Percentiles rank a stretch among this genome's conserved stretches.
These are phyloP conservation scores for Thinocorus orbignyianus DNA, from an alignment of 2,113 vertebrate species.

Conservation along the genomic window DNA sequence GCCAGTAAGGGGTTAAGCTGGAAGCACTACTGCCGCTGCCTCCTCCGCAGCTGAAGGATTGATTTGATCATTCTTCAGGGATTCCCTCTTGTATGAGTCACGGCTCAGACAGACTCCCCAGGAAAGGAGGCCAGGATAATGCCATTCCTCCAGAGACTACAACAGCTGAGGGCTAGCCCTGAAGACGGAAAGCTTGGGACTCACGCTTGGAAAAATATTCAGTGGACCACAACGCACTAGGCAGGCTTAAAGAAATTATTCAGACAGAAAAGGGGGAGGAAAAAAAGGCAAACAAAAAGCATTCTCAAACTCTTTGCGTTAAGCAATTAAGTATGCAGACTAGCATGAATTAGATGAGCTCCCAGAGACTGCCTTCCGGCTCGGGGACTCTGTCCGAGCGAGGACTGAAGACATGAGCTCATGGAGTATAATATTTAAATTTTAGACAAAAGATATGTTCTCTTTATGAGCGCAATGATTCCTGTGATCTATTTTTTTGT, in stretches of 20 bases:
- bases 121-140: constrained; percentile 65
- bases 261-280: background rate
- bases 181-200: constrained; percentile 23
- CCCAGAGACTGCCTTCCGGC: background rate
- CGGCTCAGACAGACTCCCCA: constrained; percentile 67
- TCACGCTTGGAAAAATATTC: constrained; percentile 28
- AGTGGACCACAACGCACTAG: background rate
- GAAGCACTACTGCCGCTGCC: background rate
- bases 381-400: background rate
- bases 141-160: constrained; percentile 66
- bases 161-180: constrained; percentile 68
- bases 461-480: background rate
- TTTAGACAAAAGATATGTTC: background rate
- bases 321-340: constrained; percentile 19
- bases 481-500: constrained; percentile 5
- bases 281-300: background rate
- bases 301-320: background rate
- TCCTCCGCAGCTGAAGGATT: constrained; percentile 45
- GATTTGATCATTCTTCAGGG: constrained; percentile 80
- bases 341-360: background rate
- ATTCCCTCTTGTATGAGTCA: constrained; percentile 86
- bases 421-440: background rate
- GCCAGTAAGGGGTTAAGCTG: constrained; percentile 55
- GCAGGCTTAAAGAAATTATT: background rate
- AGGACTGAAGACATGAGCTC: background rate